Conservation (phyloP, 2,888 invertebrate species). For the Harpagoxenus sublaevis region DNA sequence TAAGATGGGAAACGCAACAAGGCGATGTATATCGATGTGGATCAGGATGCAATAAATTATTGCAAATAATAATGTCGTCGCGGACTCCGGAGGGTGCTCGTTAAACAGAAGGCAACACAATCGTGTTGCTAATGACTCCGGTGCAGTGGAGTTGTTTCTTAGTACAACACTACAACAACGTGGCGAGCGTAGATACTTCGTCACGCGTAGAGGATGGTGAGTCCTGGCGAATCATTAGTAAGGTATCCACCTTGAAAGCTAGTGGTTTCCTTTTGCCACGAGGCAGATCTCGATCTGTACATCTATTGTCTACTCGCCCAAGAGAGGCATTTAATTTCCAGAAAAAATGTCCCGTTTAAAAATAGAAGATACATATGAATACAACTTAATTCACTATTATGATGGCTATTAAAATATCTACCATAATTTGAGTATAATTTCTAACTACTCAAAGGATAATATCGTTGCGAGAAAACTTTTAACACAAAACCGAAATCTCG, state of each 20-base stretch:
- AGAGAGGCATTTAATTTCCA: constrained; percentile 11
- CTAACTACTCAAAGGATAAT: background rate
- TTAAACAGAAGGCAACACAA: constrained; percentile 80
- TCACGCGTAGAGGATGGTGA: constrained; percentile 73
- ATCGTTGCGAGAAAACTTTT: background rate
- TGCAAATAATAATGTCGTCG: constrained; percentile 70
- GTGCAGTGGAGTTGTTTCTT: constrained; percentile 70
- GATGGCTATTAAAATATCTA: background rate
- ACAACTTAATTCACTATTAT: background rate
- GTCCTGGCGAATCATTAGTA: constrained; percentile 74
- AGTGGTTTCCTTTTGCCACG: constrained; percentile 56
- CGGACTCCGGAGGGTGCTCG: constrained; percentile 71
- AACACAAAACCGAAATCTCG: background rate
- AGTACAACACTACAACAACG: constrained; percentile 73
- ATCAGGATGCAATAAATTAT: constrained; percentile 68
- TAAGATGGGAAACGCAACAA: constrained; percentile 39
- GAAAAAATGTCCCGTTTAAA: background rate
- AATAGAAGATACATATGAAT: background rate
- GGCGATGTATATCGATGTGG: constrained; percentile 41
- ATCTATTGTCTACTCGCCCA: constrained; percentile 41
- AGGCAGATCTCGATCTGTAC: constrained; percentile 55
- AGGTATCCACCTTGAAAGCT: constrained; percentile 69
- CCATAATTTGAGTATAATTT: background rate
- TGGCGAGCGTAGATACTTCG: constrained; percentile 71
- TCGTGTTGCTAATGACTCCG: constrained; percentile 74